A percentile compares a stretch with the other conserved stretches of the same genome.
These are phyloP conservation scores for Fregetta grallaria DNA, from an alignment of 2,113 vertebrate genomes.

Conservation along the genomic window DNA sequence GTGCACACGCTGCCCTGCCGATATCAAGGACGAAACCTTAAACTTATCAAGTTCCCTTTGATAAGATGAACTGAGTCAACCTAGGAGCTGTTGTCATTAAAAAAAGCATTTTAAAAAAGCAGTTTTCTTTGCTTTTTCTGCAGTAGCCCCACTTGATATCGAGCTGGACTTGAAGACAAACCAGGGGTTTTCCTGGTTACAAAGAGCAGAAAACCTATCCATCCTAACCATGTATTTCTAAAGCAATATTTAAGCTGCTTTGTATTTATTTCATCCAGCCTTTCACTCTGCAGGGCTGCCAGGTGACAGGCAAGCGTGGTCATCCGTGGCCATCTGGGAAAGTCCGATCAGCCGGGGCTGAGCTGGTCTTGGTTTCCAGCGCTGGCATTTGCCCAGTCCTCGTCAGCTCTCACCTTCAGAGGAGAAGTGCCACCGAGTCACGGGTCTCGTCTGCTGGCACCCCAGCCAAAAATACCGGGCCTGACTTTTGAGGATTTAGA, in stretches of 20 bases:
- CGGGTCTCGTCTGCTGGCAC: background rate
- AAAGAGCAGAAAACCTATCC: background rate
- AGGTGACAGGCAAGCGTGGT: background rate
- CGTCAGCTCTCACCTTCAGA: slow-evolving; percentile 25
- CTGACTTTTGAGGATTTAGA: slow-evolving; percentile 15
- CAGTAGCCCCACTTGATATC: background rate
- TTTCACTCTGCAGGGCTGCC: background rate
- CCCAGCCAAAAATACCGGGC: background rate
- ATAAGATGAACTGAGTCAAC: background rate
- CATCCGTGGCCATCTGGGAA: background rate
- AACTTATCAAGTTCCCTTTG: background rate
- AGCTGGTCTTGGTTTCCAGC: background rate
- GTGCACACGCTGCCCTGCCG: background rate
- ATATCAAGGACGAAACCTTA: background rate
- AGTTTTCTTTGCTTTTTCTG: background rate
- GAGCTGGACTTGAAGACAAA: background rate
- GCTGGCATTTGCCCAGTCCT: background rate
- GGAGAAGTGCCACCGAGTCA: background rate
- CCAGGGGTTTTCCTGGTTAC: background rate
- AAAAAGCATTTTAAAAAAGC: background rate
- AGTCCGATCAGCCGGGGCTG: background rate
- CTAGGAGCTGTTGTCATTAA: background rate
- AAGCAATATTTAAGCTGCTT: background rate
- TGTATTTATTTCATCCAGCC: background rate
- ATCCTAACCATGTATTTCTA: background rate